Evolutionary conservation across 92 coral and sea anemone genomes (phyloP), one percentile per base, ranked within the genome.

Genomic region (Siderastrea radians): DNA sequence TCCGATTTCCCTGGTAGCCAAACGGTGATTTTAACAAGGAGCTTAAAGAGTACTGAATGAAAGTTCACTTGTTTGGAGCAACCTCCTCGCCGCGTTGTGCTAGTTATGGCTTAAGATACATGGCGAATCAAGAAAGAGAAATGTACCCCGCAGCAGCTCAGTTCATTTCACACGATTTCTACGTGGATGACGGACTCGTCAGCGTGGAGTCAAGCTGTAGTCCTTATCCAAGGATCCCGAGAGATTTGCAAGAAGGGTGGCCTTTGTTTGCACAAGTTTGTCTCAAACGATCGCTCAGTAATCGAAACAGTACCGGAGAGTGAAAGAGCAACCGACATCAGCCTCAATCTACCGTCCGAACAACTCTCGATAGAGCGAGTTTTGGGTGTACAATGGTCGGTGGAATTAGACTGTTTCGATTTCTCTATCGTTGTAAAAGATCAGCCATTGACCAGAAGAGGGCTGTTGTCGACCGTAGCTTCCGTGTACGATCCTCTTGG

Each of bases 251-350:
- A 60, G 69, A 87, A 88, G 65, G 84, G 77, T 3, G 78, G 88
- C 6, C 68, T 88, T 58, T 73, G 75, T 55, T 75, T 81, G 26
- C 92, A 88, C 67, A 88, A 82, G 71, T 71, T 88, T 66, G 63
- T 75, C 4, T 83, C 92, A 17, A 89, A 89, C 54, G 86, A 74
- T 53, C n/a, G n/a, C n/a, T n/a, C n/a, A n/a, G n/a, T n/a, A 79
- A n/a, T n/a, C n/a, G n/a, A n/a, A n/a, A n/a, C n/a, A n/a, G n/a
- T n/a, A n/a, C n/a, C n/a, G n/a, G n/a, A n/a, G n/a, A n/a, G n/a
- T n/a, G n/a, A n/a, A n/a, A n/a, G n/a, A n/a, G n/a, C n/a, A n/a
- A n/a, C n/a, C n/a, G n/a, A n/a, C n/a, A n/a, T n/a, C n/a, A n/a
- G n/a, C n/a, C n/a, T n/a, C n/a, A n/a, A n/a, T n/a, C n/a, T n/a